Base-by-base conservation (phyloP, 2,113 vertebrate genomes). In the Sylvietta virens region DNA sequence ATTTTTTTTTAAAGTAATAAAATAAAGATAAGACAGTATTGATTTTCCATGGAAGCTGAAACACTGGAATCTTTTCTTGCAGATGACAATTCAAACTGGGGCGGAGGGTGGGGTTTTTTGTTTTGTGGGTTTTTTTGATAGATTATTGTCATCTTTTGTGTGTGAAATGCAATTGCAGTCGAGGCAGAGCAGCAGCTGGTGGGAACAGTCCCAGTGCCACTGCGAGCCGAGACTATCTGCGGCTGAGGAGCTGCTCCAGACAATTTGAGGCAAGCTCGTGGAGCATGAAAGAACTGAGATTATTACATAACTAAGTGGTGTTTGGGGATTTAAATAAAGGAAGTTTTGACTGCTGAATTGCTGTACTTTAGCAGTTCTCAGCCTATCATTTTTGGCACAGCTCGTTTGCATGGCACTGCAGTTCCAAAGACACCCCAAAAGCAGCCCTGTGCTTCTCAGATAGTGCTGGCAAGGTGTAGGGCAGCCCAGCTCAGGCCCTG, bases 361-460 rank as follows among this genome's bases (percentile, higher is more conserved):
- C 92, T 61, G 57, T 48, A 62, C 92, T 85, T 96, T 76, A 97
- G 84, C 91, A 90, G 28, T 93, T 96, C 95, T 94, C 82, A 53
- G 95, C 90, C 97, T 95, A 97, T 97, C 91, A 60, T 89, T 98
- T 96, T 97, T 98, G 97, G 97, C 97, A 97, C 71, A 9, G 71
- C 45, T 83, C 18, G 8, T 93, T 89, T 86, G 42, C 91, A 1
- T 31, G 82, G 56, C 37, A 50, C 62, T 67, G 42, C 27, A 10
- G 69, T 61, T 94, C 48, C 31, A 95, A 84, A 91, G 86, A 70
- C 71, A 95, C 69, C 50, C 57, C 85, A 84, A 94, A 97, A 92
- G 4, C 50, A 28, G 17, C 12, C 22, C 1, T 5, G 11, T 66
- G 18, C 26, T 56, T 40, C 77, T 91, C 89, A 79, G 73, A 89